Conservation (phyloP, 2,797 vertebrate species). For the Peromyscus melanophrys region DNA sequence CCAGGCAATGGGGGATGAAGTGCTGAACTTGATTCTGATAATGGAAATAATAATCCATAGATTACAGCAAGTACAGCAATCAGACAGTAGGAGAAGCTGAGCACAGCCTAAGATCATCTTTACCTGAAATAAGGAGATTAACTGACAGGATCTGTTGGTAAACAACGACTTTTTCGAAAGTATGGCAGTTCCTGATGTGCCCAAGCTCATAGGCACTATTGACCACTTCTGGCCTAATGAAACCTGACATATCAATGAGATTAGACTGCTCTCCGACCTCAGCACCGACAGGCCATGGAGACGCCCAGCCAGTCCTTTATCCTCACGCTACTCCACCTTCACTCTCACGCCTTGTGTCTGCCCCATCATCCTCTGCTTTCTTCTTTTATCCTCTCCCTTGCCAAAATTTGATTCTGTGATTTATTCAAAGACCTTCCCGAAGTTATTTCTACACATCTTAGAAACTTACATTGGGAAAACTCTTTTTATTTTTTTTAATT, state of each 20-base stretch:
- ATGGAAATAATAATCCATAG: not conserved
- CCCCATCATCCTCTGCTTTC: not conserved
- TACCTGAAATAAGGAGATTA: not conserved
- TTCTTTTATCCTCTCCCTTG: not conserved
- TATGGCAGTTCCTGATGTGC: not conserved
- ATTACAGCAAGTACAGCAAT: not conserved
- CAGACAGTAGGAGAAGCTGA: not conserved
- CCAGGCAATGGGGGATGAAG: not conserved
- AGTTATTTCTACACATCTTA: not conserved
- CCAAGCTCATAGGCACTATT: not conserved
- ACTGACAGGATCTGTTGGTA: not conserved
- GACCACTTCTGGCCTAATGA: not conserved
- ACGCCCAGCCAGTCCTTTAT: not conserved
- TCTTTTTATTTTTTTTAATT: not conserved
- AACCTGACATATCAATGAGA: not conserved
- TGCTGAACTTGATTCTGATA: not conserved
- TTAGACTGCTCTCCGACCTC: not conserved
- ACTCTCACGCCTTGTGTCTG: not conserved
- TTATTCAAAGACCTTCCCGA: slow-evolving; percentile 18
- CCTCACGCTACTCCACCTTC: not conserved
- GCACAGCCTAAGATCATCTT: not conserved
- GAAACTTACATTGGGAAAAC: not conserved
- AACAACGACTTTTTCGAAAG: not conserved
- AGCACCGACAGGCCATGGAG: not conserved
- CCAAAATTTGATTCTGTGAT: not conserved